Evolutionary conservation across 2,888 invertebrate species (phyloP).

Genomic region (Ctenicera cuprea): DNA sequence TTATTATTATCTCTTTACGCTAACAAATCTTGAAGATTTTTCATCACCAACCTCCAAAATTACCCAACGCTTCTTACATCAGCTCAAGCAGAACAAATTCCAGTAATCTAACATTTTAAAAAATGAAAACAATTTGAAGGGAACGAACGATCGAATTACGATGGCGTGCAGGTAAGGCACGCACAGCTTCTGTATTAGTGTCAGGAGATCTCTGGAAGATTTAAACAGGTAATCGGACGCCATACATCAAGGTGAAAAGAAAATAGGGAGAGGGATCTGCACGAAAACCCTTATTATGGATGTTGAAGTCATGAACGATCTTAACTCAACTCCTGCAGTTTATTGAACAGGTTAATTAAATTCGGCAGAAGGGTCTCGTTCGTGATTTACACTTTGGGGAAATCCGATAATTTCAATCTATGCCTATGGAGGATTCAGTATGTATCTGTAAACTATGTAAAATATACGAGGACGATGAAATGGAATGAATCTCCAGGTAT

Average conservation of each 20-base stretch:
- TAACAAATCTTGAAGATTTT: no score
- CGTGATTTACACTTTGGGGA: constrained; percentile 9
- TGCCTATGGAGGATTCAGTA: background rate
- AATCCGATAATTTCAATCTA: constrained; percentile 10
- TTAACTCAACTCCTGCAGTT: background rate
- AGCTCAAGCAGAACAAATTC: background rate
- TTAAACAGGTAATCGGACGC: constrained; percentile 13
- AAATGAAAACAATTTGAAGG: constrained; percentile 11
- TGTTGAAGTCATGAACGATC: constrained; percentile 4
- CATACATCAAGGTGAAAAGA: constrained; percentile 6
- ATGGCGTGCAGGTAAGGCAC: constrained; percentile 9
- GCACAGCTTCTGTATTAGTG: constrained; percentile 3
- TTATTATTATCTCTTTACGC: no score
- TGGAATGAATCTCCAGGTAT: background rate
- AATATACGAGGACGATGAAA: background rate
- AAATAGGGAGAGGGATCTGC: background rate
- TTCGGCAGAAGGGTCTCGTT: constrained; percentile 3
- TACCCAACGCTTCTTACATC: no score
- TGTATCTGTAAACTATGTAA: background rate
- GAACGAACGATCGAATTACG: constrained; percentile 1
- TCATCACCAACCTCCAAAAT: no score
- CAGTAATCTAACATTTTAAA: background rate
- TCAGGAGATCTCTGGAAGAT: constrained; percentile 2
- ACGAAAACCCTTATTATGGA: background rate
- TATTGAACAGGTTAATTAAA: constrained; percentile 16